A percentile compares a stretch with the other conserved stretches of the same genome.
These are phyloP conservation scores for Dicentrarchus labrax DNA, from an alignment of 2,113 vertebrate species.

Conservation along the genomic window DNA sequence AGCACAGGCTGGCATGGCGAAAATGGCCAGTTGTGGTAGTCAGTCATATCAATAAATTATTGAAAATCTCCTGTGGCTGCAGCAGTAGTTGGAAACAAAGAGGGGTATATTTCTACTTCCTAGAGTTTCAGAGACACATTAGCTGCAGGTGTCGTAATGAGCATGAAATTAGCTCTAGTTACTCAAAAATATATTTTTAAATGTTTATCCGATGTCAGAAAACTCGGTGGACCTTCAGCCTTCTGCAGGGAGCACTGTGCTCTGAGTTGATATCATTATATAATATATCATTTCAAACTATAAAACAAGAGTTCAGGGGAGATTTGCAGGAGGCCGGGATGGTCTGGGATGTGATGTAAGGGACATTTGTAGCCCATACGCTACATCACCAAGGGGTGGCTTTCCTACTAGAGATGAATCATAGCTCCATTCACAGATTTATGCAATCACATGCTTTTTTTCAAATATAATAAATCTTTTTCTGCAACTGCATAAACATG, in stretches of 20 bases:
- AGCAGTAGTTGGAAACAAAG: not conserved
- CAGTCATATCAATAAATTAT: not conserved
- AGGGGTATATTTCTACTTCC: not conserved
- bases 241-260: not conserved
- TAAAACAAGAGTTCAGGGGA: too few species aligned
- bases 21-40: not conserved
- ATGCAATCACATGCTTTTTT: not conserved
- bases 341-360: not conserved
- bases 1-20: not conserved
- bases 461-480: not conserved
- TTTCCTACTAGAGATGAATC: not conserved
- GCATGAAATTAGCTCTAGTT: too few species aligned
- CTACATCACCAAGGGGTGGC: not conserved
- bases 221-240: not conserved
- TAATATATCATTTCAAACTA: too few species aligned
- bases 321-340: too few species aligned
- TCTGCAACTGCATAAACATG: not conserved
- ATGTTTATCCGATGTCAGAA: too few species aligned
- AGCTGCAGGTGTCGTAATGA: not conserved
- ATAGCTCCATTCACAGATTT: too few species aligned
- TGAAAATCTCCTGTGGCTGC: conserved; percentile 10
- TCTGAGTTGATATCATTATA: not conserved
- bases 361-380: not conserved
- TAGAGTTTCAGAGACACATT: not conserved
- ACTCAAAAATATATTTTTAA: not conserved